Percentiles rank a stretch among this genome's conserved stretches.
Evolutionary conservation across 2,113 vertebrate species (phyloP).

Genomic region (Pyxicephalus adspersus): DNA sequence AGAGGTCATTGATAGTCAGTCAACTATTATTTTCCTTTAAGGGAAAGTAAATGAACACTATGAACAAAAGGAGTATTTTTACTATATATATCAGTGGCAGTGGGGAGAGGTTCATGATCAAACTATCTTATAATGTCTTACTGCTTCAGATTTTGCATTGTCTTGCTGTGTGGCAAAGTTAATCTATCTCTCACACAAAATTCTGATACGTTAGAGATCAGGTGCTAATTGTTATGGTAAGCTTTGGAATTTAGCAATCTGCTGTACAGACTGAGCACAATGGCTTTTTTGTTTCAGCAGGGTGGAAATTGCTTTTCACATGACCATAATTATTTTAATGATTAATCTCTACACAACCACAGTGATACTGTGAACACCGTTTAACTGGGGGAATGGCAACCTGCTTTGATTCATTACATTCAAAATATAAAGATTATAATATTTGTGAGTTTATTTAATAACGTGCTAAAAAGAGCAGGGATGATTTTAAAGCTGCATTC

Average conservation of each 20-base stretch:
- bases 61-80: too few species aligned
- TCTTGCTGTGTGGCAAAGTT: too few species aligned
- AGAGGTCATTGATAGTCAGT: too few species aligned
- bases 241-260: constrained; percentile 3
- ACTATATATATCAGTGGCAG: too few species aligned
- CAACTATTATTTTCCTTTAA: too few species aligned
- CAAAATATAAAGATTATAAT: neutral
- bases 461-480: too few species aligned
- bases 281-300: constrained; percentile 15
- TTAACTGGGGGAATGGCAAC: neutral
- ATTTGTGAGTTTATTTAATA: too few species aligned
- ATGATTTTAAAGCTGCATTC: too few species aligned
- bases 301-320: constrained; percentile 4
- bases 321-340: constrained; percentile 23
- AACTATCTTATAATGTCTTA: too few species aligned
- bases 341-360: neutral
- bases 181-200: neutral
- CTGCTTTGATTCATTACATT: neutral
- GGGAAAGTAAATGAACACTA: too few species aligned
- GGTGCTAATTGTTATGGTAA: constrained; percentile 6
- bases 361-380: constrained; percentile 4
- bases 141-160: too few species aligned
- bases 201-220: neutral
- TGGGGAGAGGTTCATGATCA: too few species aligned
- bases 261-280: neutral